Evolutionary conservation across 2,888 invertebrate species (phyloP).

Genomic region (Gastracanthus pulcherrimus): DNA sequence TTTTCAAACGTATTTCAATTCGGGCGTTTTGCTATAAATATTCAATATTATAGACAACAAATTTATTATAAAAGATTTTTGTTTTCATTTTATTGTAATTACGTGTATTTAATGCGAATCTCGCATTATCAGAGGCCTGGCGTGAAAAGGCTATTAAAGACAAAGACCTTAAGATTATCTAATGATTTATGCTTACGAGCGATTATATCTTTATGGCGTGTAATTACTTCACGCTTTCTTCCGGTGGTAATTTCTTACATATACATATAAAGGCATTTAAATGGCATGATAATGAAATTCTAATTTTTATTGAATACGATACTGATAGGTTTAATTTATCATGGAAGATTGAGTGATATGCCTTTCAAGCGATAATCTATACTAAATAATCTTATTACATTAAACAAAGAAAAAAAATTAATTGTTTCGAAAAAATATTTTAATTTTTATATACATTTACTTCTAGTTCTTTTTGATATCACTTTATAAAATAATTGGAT

Average conservation of each 20-base stretch:
- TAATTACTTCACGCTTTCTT: conserved; percentile 43
- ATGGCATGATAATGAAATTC: neutral
- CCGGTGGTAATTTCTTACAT: conserved; percentile 1
- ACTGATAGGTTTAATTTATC: neutral
- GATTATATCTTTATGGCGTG: conserved; percentile 40
- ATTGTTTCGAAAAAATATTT: too few species aligned
- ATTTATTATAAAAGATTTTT: too few species aligned
- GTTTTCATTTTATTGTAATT: too few species aligned
- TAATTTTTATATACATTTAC: too few species aligned
- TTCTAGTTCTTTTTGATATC: too few species aligned
- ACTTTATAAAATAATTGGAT: too few species aligned
- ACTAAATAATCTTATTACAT: too few species aligned
- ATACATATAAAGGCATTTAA: neutral
- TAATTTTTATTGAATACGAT: neutral
- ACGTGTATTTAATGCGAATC: too few species aligned
- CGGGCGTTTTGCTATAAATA: too few species aligned
- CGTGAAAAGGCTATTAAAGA: conserved; percentile 8
- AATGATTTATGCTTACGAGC: conserved; percentile 34
- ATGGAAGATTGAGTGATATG: neutral
- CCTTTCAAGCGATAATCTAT: neutral
- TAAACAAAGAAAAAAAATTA: too few species aligned
- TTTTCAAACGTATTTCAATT: too few species aligned
- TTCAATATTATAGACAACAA: too few species aligned
- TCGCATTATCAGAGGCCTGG: neutral
- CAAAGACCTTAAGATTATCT: conserved; percentile 16